phyloP scores from a whole-genome alignment of 2,797 vertebrate genomes.

The Thaleichthys pacificus region DNA sequence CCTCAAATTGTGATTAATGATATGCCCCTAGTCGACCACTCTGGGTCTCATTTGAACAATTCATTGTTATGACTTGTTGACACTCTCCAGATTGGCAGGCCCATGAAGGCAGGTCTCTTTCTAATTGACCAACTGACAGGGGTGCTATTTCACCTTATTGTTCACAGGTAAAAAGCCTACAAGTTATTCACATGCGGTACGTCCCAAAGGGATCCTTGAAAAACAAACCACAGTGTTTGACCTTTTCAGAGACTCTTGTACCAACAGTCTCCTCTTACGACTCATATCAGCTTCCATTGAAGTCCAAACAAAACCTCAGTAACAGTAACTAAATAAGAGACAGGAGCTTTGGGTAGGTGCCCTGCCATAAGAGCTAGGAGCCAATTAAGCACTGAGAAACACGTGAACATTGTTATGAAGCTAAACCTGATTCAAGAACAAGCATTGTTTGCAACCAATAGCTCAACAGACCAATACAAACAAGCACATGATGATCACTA shows the following conservation, averaged over 20 bases:
- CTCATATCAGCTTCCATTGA: constrained; percentile 76
- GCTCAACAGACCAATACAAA: constrained; percentile 26
- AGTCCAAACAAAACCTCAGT: constrained; percentile 74
- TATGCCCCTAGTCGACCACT: background rate
- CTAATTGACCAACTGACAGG: constrained; percentile 67
- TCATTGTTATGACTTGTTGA: constrained; percentile 50
- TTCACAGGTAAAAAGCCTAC: constrained; percentile 63
- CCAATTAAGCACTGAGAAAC: constrained; percentile 31
- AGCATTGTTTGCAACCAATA: constrained; percentile 17
- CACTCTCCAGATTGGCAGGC: constrained; percentile 46
- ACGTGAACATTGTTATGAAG: constrained; percentile 11
- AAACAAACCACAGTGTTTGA: constrained; percentile 78
- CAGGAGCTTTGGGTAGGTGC: constrained; percentile 59
- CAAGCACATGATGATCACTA: too few species aligned
- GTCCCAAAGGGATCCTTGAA: constrained; percentile 64
- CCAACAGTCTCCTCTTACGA: constrained; percentile 77
- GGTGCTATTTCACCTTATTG: constrained; percentile 63
- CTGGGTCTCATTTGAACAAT: background rate
- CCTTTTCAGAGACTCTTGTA: constrained; percentile 79
- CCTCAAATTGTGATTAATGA: too few species aligned
- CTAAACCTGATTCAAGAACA: constrained; percentile 30
- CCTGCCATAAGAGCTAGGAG: constrained; percentile 27
- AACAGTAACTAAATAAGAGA: constrained; percentile 70
- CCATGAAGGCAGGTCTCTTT: constrained; percentile 59
- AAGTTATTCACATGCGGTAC: constrained; percentile 55